Conservation (phyloP, 2,797 vertebrate genomes). For the Melopsittacus undulatus region DNA sequence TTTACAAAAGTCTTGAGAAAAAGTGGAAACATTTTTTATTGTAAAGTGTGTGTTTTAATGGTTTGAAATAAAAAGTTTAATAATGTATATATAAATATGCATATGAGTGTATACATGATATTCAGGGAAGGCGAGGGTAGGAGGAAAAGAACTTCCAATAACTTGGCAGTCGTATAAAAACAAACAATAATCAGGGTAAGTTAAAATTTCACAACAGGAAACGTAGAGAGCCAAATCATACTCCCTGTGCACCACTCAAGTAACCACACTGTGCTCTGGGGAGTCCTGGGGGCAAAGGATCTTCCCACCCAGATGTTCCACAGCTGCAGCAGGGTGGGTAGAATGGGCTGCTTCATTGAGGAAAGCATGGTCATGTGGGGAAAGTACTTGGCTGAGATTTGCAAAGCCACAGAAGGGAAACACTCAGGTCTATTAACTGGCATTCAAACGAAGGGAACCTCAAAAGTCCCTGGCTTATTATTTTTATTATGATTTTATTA, state of each 20-base stretch:
- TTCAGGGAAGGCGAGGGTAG: neutral
- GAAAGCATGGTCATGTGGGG: neutral
- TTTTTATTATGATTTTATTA: neutral
- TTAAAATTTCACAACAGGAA: constrained; percentile 62
- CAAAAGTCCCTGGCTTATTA: neutral
- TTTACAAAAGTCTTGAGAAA: neutral
- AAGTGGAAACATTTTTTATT: neutral
- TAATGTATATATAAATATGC: neutral
- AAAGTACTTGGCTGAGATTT: neutral
- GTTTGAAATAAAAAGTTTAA: neutral
- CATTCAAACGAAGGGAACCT: neutral
- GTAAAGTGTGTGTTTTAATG: neutral
- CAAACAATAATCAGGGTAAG: constrained; percentile 48
- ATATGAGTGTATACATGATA: rapidly evolving
- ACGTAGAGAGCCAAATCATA: constrained; percentile 19
- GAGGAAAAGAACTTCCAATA: constrained; percentile 32
- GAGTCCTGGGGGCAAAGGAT: constrained; percentile 27
- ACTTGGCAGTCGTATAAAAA: constrained; percentile 33
- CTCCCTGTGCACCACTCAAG: neutral
- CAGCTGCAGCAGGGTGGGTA: constrained; percentile 20
- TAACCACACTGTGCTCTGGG: neutral
- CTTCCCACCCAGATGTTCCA: constrained; percentile 56
- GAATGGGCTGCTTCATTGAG: neutral
- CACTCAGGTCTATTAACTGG: neutral
- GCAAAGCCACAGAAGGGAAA: neutral